Percentiles rank a stretch among this genome's conserved stretches.
These are phyloP conservation scores for Echeneis naucrates DNA, from an alignment of 2,797 vertebrate genomes.

Conservation along the genomic window DNA sequence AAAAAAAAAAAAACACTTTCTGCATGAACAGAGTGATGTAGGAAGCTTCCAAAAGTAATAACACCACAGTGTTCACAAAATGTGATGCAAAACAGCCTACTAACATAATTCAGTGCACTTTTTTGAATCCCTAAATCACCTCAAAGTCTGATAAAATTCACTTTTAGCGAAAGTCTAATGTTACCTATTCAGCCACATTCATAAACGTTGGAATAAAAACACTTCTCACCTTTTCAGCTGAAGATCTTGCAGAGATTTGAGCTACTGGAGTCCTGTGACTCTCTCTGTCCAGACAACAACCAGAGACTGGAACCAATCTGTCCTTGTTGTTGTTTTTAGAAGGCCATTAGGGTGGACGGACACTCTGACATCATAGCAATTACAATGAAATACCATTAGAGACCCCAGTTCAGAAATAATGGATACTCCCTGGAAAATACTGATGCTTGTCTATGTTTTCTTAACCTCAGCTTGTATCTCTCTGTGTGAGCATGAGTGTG, in stretches of 20 bases:
- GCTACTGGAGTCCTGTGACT: conserved; percentile 56
- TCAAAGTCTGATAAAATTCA: not conserved
- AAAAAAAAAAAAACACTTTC: conserved; percentile 36
- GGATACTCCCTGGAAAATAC: conserved; percentile 80
- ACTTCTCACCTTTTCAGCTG: conserved; percentile 61
- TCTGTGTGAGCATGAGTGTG: conserved; percentile 3
- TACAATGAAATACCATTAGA: conserved; percentile 81
- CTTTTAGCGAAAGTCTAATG: not conserved
- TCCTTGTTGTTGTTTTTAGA: conserved; percentile 78
- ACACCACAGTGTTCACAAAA: not conserved
- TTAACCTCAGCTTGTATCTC: conserved; percentile 71
- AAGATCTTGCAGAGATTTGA: conserved; percentile 39
- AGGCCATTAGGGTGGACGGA: conserved; percentile 74
- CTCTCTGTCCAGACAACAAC: conserved; percentile 49
- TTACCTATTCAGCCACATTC: not conserved
- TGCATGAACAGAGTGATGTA: conserved; percentile 21
- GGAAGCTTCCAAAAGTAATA: conserved; percentile 5
- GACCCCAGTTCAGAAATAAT: conserved; percentile 78
- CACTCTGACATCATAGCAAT: conserved; percentile 85
- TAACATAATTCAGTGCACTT: not conserved
- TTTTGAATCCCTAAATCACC: not conserved
- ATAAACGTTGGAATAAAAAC: not conserved
- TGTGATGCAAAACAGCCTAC: conserved; percentile 9
- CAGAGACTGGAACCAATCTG: conserved; percentile 74
- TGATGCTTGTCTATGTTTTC: conserved; percentile 74